Conservation (phyloP, 2,888 invertebrate genomes). For the Pelosia muscerda region DNA sequence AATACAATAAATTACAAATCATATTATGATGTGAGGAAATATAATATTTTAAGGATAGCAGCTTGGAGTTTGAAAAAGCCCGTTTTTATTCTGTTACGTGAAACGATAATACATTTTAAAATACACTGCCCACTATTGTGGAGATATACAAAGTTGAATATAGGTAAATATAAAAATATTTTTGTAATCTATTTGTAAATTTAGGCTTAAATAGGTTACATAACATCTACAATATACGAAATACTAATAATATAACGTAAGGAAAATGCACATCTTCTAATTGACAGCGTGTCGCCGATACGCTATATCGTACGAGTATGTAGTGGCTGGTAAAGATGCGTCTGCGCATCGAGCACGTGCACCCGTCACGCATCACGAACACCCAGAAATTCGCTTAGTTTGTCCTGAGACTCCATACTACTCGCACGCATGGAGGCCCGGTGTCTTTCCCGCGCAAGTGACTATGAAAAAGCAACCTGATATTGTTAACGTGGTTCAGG, state of each 20-base stretch:
- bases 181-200: neutral
- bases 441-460: constrained; percentile 73
- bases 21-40: no score
- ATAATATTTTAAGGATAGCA: no score
- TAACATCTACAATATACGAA: neutral
- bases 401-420: constrained; percentile 73
- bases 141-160: neutral
- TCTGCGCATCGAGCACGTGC: constrained; percentile 79
- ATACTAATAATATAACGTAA: neutral
- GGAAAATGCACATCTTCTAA: neutral
- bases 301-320: constrained; percentile 28
- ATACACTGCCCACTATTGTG: neutral
- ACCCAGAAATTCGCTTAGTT: constrained; percentile 83
- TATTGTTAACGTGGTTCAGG: constrained; percentile 61
- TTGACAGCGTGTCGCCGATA: constrained; percentile 12
- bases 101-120: no score
- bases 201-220: neutral
- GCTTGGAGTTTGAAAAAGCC: no score
- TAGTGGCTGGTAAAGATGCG: constrained; percentile 64
- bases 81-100: no score
- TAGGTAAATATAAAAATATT: neutral
- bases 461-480: constrained; percentile 73
- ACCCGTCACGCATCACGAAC: constrained; percentile 80
- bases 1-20: no score
- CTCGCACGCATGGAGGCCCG: constrained; percentile 73